Conservation (phyloP, 1,140 invertebrate genomes). For the Lerema accius region DNA sequence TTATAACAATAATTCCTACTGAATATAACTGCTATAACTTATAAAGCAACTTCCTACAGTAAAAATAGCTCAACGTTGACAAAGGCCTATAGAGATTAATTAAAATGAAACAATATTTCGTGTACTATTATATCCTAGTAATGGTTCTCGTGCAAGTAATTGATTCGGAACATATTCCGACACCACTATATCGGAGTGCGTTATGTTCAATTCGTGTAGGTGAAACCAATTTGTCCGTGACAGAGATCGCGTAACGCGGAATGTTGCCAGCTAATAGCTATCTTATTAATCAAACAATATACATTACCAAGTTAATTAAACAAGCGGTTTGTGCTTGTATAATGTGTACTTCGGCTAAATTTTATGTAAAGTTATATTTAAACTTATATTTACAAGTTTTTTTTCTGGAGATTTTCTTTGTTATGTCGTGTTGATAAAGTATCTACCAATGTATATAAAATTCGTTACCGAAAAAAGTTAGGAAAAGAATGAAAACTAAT, state of each 20-base stretch:
- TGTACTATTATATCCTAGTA: background rate
- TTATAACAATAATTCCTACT: no score
- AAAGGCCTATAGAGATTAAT: background rate
- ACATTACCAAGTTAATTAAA: background rate
- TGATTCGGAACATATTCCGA: background rate
- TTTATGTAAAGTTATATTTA: no score
- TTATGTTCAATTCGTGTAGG: constrained; percentile 16
- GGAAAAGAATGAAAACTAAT: no score
- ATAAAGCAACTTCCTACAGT: no score
- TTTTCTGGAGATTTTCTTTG: no score
- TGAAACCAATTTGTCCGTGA: constrained; percentile 27
- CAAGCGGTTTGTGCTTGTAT: background rate
- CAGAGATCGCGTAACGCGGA: constrained; percentile 20
- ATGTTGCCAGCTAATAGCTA: constrained; percentile 15
- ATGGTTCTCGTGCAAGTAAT: background rate
- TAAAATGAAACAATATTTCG: background rate
- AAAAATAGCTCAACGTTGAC: no score
- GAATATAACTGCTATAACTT: no score
- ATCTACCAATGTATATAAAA: no score
- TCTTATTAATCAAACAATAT: background rate
- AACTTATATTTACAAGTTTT: no score
- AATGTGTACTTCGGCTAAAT: no score
- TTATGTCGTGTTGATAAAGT: no score
- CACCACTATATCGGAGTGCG: constrained; percentile 2
- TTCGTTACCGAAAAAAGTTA: no score